phyloP scores from a whole-genome alignment of 1,140 invertebrate species.

The Oryzaephilus surinamensis region DNA sequence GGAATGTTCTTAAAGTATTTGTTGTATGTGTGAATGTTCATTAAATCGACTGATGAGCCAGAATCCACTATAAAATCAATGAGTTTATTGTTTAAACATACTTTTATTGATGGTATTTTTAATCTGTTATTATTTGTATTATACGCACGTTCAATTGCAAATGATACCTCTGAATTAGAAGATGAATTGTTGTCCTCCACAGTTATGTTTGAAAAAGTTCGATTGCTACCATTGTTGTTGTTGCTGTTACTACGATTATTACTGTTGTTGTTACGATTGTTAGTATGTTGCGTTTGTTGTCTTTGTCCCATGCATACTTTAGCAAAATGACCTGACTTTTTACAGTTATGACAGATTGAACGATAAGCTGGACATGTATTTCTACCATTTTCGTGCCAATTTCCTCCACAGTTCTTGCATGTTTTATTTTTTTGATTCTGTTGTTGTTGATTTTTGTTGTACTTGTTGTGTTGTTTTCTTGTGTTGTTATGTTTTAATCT shows the following conservation, averaged over 20 bases:
- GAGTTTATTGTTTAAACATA: neutral
- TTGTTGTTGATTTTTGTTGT: too few species aligned
- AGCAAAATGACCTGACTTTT: neutral
- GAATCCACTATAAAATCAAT: neutral
- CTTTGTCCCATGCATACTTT: neutral
- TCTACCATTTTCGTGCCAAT: too few species aligned
- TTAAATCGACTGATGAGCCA: neutral
- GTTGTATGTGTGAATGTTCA: neutral
- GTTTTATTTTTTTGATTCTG: too few species aligned
- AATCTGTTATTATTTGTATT: neutral
- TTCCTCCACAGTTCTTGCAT: too few species aligned
- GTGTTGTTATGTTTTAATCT: too few species aligned
- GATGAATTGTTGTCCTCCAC: too few species aligned
- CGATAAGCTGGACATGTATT: too few species aligned
- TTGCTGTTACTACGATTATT: too few species aligned
- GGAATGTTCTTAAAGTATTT: neutral
- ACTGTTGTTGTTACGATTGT: neutral
- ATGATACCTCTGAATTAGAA: too few species aligned
- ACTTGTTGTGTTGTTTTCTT: too few species aligned
- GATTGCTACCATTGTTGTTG: neutral
- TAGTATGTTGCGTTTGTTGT: too few species aligned
- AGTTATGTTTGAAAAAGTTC: too few species aligned
- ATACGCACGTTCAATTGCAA: neutral
- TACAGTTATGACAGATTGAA: neutral
- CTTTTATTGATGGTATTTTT: neutral